phyloP scores from a whole-genome alignment of 2,888 invertebrate genomes.

The Trichopria drosophilae region DNA sequence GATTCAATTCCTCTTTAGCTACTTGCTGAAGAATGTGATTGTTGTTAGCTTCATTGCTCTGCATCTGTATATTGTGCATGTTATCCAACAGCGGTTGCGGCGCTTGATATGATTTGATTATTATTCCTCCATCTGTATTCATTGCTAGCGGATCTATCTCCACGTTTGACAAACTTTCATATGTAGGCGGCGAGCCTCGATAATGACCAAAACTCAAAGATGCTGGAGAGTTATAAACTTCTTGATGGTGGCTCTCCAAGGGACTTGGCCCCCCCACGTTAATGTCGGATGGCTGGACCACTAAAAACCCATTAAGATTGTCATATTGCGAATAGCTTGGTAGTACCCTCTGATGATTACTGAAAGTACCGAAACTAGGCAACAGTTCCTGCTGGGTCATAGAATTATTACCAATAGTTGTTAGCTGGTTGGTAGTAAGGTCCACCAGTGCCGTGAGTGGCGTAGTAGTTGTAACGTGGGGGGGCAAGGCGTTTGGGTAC shows the following conservation, averaged over 20 bases:
- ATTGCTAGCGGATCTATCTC: too few relatives aligned
- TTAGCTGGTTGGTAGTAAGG: slow-evolving; percentile 64
- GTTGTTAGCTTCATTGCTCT: slow-evolving; percentile 48
- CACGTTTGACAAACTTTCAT: too few relatives aligned
- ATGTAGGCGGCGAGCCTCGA: slow-evolving; percentile 42
- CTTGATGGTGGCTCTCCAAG: slow-evolving; percentile 61
- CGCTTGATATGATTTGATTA: slow-evolving; percentile 19
- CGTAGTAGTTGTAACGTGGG: slow-evolving; percentile 78
- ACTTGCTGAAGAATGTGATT: slow-evolving; percentile 41
- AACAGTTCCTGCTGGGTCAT: slow-evolving; percentile 35
- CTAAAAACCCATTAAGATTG: slow-evolving; percentile 60
- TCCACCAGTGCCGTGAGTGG: slow-evolving; percentile 56
- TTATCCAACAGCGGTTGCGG: slow-evolving; percentile 18
- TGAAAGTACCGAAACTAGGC: slow-evolving; percentile 52
- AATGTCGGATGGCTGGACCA: slow-evolving; percentile 65
- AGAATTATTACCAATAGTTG: slow-evolving; percentile 75
- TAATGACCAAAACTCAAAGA: too few relatives aligned
- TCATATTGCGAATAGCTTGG: slow-evolving; percentile 71
- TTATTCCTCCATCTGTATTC: too few relatives aligned
- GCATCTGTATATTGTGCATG: too few relatives aligned
- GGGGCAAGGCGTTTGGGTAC: slow-evolving; percentile 86
- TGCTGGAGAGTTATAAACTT: too few relatives aligned
- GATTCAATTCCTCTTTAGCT: slow-evolving; percentile 46
- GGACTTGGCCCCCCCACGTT: slow-evolving; percentile 80
- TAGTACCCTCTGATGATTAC: slow-evolving; percentile 60